A percentile compares a stretch with the other conserved stretches of the same genome.
These are phyloP conservation scores for Phenganax marumi DNA, from an alignment of 92 coral and sea anemone genomes.

Conservation along the genomic window DNA sequence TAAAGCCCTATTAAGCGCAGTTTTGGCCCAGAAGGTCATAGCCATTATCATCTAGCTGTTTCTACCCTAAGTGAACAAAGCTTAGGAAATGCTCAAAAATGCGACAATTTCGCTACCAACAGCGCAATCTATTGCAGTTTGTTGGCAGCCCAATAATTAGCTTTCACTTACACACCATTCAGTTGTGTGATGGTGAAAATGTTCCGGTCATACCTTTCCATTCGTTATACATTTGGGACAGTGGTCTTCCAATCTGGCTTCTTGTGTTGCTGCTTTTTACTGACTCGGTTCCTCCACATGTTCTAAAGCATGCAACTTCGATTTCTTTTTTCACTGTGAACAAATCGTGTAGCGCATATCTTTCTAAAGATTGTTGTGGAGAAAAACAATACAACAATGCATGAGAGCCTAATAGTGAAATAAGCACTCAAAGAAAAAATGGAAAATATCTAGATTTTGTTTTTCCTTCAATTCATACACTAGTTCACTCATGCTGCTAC, in stretches of 20 bases:
- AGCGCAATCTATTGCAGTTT: too few relatives aligned
- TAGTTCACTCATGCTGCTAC: background rate
- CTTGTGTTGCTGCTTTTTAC: slow-evolving; percentile 45
- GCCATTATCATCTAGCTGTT: too few relatives aligned
- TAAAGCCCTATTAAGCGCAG: too few relatives aligned
- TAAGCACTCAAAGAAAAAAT: background rate
- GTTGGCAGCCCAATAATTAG: background rate
- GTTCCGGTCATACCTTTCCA: slow-evolving; percentile 32
- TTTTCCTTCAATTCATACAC: background rate
- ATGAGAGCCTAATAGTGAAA: background rate
- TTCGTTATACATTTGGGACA: slow-evolving; percentile 50
- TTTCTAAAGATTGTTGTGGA: slow-evolving; percentile 5
- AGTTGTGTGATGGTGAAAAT: background rate
- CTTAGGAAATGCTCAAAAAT: too few relatives aligned
- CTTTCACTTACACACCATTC: background rate
- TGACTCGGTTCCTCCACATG: slow-evolving; percentile 49
- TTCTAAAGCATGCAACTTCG: slow-evolving; percentile 55
- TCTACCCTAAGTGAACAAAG: too few relatives aligned
- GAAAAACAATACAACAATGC: background rate
- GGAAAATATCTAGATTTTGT: slow-evolving; percentile 37
- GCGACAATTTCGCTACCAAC: too few relatives aligned
- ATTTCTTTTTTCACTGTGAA: slow-evolving; percentile 57
- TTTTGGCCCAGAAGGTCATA: too few relatives aligned
- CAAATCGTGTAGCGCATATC: slow-evolving; percentile 44
- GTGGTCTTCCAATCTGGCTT: slow-evolving; percentile 52